Percentiles rank a stretch among this genome's conserved stretches.
Conservation (phyloP, 1,140 invertebrate genomes). For the Teleogryllus occipitalis region DNA sequence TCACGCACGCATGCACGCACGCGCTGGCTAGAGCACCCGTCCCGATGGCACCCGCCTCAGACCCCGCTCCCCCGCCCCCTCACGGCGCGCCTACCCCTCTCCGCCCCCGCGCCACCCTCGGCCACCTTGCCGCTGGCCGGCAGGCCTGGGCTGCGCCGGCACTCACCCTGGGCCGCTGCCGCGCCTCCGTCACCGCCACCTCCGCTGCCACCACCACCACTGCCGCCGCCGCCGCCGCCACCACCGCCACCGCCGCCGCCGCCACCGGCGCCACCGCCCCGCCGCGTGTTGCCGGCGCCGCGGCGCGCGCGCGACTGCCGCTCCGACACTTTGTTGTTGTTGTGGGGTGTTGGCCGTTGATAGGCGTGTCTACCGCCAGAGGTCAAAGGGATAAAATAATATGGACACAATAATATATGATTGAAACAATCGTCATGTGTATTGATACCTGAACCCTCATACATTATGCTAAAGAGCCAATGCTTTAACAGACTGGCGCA, state of each 20-base stretch:
- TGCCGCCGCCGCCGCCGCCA: no score
- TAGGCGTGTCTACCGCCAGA: background rate
- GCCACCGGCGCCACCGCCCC: no score
- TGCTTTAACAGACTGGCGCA: background rate
- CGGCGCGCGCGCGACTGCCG: background rate
- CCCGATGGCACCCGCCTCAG: no score
- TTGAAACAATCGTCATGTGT: background rate
- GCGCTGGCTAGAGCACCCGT: no score
- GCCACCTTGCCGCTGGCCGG: background rate
- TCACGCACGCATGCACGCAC: no score
- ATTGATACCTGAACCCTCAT: background rate
- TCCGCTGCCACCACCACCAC: no score
- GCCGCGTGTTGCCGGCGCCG: background rate
- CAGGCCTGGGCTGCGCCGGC: background rate
- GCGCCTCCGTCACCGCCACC: no score
- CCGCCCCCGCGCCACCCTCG: no score
- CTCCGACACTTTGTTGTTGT: background rate
- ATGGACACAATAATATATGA: background rate
- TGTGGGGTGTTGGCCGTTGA: background rate
- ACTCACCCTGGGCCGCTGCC: background rate
- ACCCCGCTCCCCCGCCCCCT: no score
- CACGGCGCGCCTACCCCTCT: no score
- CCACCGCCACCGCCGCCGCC: no score
- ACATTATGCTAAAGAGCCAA: background rate
- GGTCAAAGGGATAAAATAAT: slow-evolving; percentile 1